Evolutionary conservation across 2,888 invertebrate genomes (phyloP).

Genomic region (Chymomyza caudatula): DNA sequence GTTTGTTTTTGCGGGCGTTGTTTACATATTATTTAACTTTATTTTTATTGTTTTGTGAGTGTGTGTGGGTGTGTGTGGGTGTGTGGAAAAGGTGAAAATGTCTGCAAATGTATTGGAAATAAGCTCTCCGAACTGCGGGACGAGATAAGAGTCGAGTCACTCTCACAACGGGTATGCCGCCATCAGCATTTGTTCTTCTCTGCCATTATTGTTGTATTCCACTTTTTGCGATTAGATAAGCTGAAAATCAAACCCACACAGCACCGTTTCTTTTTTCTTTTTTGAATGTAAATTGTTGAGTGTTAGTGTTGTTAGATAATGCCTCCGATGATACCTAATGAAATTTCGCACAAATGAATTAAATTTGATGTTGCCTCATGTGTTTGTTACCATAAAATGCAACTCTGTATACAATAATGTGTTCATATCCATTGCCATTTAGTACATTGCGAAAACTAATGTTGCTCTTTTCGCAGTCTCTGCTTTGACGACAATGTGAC

Average conservation of each 20-base stretch:
- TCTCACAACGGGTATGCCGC: neutral
- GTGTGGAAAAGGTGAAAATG: slow-evolving; percentile 26
- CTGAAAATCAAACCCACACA: slow-evolving; percentile 39
- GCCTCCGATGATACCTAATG: neutral
- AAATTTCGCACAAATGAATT: neutral
- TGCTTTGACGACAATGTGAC: neutral
- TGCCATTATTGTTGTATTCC: neutral
- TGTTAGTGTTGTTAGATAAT: neutral
- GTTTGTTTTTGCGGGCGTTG: slow-evolving; percentile 38
- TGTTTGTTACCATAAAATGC: neutral
- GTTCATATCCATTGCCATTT: neutral
- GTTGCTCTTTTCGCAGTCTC: neutral
- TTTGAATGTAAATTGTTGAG: neutral
- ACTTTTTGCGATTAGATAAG: slow-evolving; percentile 52
- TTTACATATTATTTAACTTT: slow-evolving; percentile 57
- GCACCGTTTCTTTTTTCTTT: neutral
- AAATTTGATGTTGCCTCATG: neutral
- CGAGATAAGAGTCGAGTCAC: slow-evolving; percentile 27
- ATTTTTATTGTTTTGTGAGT: slow-evolving; percentile 54
- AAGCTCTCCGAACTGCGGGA: slow-evolving; percentile 27
- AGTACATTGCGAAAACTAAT: neutral
- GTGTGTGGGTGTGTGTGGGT: neutral
- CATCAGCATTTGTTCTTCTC: neutral
- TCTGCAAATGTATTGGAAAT: slow-evolving; percentile 31
- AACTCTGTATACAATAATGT: neutral